phyloP scores from a whole-genome alignment of 2,797 vertebrate species.

The Megalops cyprinoides region DNA sequence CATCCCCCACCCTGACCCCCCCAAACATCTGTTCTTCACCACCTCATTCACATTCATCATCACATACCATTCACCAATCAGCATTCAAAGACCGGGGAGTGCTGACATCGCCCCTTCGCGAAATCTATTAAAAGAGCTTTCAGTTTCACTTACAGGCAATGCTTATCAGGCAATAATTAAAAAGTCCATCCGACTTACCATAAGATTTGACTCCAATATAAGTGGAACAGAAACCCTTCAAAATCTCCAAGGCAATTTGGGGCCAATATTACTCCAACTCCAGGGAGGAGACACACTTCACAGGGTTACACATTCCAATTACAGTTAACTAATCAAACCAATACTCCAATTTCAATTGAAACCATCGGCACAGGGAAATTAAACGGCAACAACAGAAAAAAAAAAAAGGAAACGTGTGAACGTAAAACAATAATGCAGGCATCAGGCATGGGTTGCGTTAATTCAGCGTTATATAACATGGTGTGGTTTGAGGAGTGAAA shows the following conservation, averaged over 20 bases:
- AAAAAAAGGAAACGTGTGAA: slow-evolving; percentile 55
- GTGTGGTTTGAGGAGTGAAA: slow-evolving; percentile 47
- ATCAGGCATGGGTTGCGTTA: slow-evolving; percentile 72
- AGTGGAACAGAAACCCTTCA: slow-evolving; percentile 9
- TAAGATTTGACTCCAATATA: slow-evolving; percentile 44
- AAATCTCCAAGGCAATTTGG: not conserved
- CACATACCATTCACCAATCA: not conserved
- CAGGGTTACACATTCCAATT: slow-evolving; percentile 33
- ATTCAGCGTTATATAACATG: slow-evolving; percentile 58
- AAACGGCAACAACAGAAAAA: slow-evolving; percentile 16
- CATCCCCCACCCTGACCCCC: too few relatives aligned
- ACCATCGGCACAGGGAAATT: slow-evolving; percentile 13
- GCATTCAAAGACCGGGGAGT: not conserved
- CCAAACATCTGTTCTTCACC: not conserved
- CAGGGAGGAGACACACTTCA: slow-evolving; percentile 3
- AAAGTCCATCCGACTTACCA: slow-evolving; percentile 56
- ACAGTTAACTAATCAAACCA: slow-evolving; percentile 15
- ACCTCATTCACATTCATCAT: slow-evolving; percentile 5
- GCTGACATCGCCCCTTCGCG: not conserved
- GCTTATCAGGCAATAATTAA: not conserved
- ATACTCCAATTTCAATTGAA: not conserved
- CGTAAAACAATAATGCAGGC: slow-evolving; percentile 70
- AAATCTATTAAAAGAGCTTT: not conserved
- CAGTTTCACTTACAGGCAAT: slow-evolving; percentile 1
- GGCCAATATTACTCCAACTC: not conserved